Conservation (phyloP, 2,888 invertebrate species). For the Caenorhabditis sp. region DNA sequence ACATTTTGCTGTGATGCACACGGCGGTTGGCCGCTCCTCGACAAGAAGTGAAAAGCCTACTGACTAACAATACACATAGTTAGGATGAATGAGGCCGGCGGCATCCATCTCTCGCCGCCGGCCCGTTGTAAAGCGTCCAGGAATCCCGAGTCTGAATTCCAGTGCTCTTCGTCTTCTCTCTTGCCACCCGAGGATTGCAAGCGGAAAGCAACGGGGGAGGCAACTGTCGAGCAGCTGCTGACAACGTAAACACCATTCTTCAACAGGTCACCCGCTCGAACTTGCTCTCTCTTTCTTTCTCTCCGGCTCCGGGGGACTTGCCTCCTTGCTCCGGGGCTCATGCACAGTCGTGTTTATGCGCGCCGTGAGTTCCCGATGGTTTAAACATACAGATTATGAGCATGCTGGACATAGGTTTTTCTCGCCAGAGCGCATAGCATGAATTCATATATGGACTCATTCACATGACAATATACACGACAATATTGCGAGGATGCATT, state of each 20-base stretch:
- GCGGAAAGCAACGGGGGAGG: constrained; percentile 10
- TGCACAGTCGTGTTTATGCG: constrained; percentile 52
- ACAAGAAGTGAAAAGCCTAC: constrained; percentile 51
- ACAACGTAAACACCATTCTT: constrained; percentile 56
- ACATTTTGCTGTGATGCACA: constrained; percentile 29
- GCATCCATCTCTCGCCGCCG: constrained; percentile 38
- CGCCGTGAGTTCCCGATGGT: constrained; percentile 38
- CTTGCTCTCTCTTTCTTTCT: constrained; percentile 27
- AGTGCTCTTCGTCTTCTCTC: constrained; percentile 37
- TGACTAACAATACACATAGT: constrained; percentile 57
- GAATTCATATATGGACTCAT: too few relatives aligned
- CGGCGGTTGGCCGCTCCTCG: background rate
- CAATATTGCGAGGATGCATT: too few relatives aligned
- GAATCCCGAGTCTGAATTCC: constrained; percentile 47
- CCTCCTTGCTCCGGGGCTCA: constrained; percentile 24
- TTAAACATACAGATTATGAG: constrained; percentile 49
- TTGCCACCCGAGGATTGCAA: constrained; percentile 13
- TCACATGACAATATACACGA: too few relatives aligned
- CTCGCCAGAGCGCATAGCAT: background rate
- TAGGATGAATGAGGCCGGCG: constrained; percentile 54
- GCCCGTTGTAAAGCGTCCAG: constrained; percentile 52
- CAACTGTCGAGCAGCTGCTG: constrained; percentile 59
- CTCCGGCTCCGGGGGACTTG: constrained; percentile 9
- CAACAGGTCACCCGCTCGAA: constrained; percentile 50
- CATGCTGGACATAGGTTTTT: constrained; percentile 21